These are phyloP conservation scores for Capromys pilorides DNA, from an alignment of 2,797 vertebrate genomes.

Conservation along the genomic window DNA sequence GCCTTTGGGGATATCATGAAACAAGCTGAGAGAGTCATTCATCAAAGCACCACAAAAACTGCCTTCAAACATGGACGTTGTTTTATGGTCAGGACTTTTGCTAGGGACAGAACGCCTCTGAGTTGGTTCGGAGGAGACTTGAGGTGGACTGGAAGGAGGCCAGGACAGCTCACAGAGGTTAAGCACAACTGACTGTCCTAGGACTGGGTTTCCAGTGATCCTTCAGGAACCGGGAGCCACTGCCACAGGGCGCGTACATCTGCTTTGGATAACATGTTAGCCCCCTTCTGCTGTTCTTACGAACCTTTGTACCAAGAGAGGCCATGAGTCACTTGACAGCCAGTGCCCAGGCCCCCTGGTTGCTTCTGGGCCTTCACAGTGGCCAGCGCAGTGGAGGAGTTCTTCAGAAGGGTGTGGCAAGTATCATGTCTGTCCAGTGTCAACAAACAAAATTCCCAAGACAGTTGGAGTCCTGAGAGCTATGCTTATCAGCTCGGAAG, in stretches of 20 bases:
- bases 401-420: neutral
- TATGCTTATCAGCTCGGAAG: neutral
- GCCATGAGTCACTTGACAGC: neutral
- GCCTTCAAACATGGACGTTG: neutral
- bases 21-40: neutral
- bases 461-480: neutral
- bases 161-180: neutral
- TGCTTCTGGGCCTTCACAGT: neutral
- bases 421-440: neutral
- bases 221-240: neutral
- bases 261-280: neutral
- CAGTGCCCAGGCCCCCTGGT: neutral
- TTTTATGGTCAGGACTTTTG: neutral
- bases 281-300: neutral
- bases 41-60: neutral
- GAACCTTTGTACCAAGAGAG: neutral
- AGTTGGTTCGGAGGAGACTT: neutral
- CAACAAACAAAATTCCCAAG: neutral
- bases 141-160: neutral
- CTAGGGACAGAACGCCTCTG: neutral
- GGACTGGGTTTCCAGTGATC: neutral
- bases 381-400: neutral
- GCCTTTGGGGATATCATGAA: neutral
- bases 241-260: fast-evolving
- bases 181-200: neutral